Conservation (phyloP, 2,888 invertebrate genomes). For the Latrodectus elegans region DNA sequence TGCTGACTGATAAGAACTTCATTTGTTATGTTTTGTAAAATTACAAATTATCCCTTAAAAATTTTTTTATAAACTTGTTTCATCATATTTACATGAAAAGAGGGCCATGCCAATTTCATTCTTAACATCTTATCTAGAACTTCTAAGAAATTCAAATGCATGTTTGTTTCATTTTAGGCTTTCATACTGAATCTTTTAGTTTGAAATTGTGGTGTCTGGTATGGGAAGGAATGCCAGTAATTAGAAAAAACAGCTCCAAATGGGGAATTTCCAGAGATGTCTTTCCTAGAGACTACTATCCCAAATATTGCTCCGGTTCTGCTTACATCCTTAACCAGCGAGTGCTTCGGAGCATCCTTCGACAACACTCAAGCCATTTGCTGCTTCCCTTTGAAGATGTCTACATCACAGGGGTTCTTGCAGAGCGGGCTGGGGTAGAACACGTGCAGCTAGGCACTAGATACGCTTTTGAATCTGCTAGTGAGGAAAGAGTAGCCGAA, state of each 20-base stretch:
- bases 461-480: constrained; percentile 6
- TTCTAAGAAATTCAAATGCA: too few relatives aligned
- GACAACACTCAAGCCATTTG: neutral
- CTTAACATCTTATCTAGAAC: too few relatives aligned
- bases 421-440: constrained; percentile 10
- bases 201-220: constrained; percentile 44
- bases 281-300: constrained; percentile 3
- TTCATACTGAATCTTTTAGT: neutral
- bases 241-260: constrained; percentile 8
- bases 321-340: constrained; percentile 22
- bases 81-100: too few relatives aligned
- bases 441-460: constrained; percentile 25
- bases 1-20: too few relatives aligned
- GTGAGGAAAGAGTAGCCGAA: neutral
- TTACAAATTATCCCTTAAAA: too few relatives aligned
- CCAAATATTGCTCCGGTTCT: constrained; percentile 29
- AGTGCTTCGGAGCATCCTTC: constrained; percentile 15
- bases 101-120: too few relatives aligned
- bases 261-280: constrained; percentile 16
- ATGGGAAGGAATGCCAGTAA: constrained; percentile 41
- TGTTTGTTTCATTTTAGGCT: constrained; percentile 14
- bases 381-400: constrained; percentile 24
- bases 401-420: constrained; percentile 36
- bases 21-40: too few relatives aligned
- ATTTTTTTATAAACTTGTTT: too few relatives aligned